Evolutionary conservation across 2,113 vertebrate species (phyloP), one percentile per base, ranked within the genome.

Genomic region (Lanius collurio): DNA sequence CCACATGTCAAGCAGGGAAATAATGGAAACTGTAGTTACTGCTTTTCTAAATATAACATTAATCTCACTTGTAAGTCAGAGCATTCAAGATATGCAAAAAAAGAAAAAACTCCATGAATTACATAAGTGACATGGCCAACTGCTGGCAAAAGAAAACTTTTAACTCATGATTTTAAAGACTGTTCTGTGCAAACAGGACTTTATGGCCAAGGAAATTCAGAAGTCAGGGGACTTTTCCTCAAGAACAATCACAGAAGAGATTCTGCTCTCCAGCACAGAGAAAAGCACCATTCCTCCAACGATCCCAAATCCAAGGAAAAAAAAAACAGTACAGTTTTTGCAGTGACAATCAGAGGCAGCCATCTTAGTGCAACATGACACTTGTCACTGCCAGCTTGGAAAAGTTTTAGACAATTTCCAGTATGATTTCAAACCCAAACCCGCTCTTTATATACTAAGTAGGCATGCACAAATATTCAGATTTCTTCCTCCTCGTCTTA

Each of bases 381-480:
- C 67, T 80, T 67, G 75, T 74, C 85, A 80, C 7, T 37, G 55
- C 35, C 92, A 92, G 56, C 71, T 49, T 11, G 4, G 18, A 17
- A 47, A 91, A 95, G 41, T 84, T 87, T 82, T 7, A 62, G 41
- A 69, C 78, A 24, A 31, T 62, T 75, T 22, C 52, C 65, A 89
- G n/a, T 2, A 20, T 24, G 13, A 46, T 24, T 15, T 64, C 30
- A 68, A 79, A 62, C 33, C 28, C 63, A 74, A 67, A 41, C 3
- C 21, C 1, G 1, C 39, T 39, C 65, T 50, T 59, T 13, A 18
- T 0, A 1, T 23, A 37, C 6, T 17, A 52, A 65, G 20, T 1
- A 26, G 46, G 15, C 31, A 49, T 2, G 8, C 74, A 46, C 2
- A 13, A 33, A 77, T 47, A 63, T 13, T 62, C 70, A 30, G 30